A percentile compares a stretch with the other conserved stretches of the same genome.
Evolutionary conservation across 2,797 vertebrate genomes (phyloP).

Genomic region (Hypotaenidia philippensis): DNA sequence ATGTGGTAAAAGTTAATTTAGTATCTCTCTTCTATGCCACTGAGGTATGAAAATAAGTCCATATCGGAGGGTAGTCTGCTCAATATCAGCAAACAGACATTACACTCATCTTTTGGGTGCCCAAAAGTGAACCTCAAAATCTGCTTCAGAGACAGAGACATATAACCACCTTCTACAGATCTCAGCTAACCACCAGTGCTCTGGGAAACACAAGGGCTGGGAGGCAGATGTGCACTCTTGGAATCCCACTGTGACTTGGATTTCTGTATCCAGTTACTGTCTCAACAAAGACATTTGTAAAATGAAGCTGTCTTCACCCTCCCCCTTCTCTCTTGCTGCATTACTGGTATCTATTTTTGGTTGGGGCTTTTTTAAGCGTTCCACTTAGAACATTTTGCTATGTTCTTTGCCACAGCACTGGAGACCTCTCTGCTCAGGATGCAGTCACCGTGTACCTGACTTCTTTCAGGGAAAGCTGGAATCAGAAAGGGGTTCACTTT

Average conservation of each 20-base stretch:
- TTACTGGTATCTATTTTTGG: slow-evolving; percentile 55
- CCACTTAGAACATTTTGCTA: background rate
- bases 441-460: accelerated
- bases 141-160: background rate
- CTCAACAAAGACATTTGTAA: slow-evolving; percentile 65
- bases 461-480: background rate
- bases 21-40: background rate
- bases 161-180: background rate
- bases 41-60: background rate
- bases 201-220: slow-evolving; percentile 33
- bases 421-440: background rate
- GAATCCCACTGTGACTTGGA: slow-evolving; percentile 44
- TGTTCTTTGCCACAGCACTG: background rate
- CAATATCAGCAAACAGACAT: background rate
- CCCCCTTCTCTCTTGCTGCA: slow-evolving; percentile 35
- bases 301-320: slow-evolving; percentile 57
- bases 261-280: slow-evolving; percentile 69
- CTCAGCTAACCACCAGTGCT: background rate
- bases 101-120: background rate
- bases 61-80: background rate
- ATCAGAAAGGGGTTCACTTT: background rate
- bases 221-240: slow-evolving; percentile 59
- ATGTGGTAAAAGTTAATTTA: background rate
- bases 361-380: slow-evolving; percentile 1
- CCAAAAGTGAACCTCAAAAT: background rate